These are phyloP conservation scores for Gadopsis marmoratus DNA, from an alignment of 2,797 vertebrate species.

Conservation along the genomic window DNA sequence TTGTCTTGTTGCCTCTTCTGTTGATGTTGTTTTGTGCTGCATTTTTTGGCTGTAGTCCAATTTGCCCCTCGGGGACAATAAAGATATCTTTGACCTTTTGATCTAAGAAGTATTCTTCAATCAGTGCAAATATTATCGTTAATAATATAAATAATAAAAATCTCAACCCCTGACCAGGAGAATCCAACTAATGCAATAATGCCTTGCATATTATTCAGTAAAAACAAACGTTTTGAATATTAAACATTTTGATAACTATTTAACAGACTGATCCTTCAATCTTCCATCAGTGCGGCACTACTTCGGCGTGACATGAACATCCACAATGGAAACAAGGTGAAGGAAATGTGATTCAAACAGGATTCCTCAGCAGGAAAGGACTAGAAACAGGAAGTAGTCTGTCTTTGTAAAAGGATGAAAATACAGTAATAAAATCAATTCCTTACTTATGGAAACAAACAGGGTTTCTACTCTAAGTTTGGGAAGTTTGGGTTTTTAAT, in stretches of 20 bases:
- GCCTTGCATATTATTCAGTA: not conserved
- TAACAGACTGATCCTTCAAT: not conserved
- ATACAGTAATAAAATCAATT: too few species aligned
- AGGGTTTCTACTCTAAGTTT: not conserved
- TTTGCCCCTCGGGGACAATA: too few species aligned
- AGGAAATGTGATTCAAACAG: not conserved
- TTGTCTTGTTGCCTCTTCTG: too few species aligned
- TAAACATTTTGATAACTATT: not conserved
- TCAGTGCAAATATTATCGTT: constrained; percentile 22
- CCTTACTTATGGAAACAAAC: not conserved
- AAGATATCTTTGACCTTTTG: too few species aligned
- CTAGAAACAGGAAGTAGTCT: constrained; percentile 21
- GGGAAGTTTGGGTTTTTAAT: not conserved
- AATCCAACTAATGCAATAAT: not conserved
- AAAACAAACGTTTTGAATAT: not conserved
- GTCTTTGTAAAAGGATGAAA: not conserved
- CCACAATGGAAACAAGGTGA: constrained; percentile 2
- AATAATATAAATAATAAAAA: constrained; percentile 20
- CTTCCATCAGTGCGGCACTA: not conserved
- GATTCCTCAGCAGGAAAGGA: constrained; percentile 32
- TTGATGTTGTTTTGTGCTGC: too few species aligned
- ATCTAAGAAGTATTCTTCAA: not conserved
- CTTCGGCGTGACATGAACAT: constrained; percentile 2
- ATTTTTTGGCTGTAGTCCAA: too few species aligned
- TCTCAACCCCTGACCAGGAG: constrained; percentile 1